Evolutionary conservation across 37 sponge, comb jelly and placozoan species (phyloP).

Genomic region (Tethya wilhelma): DNA sequence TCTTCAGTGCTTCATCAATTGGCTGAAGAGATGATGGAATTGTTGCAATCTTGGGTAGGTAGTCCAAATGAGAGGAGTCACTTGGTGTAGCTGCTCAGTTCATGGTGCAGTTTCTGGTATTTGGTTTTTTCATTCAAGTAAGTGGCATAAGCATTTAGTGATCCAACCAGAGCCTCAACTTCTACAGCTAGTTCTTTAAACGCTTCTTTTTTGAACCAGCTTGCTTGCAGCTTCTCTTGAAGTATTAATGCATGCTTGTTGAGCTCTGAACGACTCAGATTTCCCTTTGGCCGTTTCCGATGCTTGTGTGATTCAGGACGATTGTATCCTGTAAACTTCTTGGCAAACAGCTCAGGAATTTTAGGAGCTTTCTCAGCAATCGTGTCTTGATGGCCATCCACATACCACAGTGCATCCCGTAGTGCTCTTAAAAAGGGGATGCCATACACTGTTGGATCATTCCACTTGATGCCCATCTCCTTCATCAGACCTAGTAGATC

Average conservation of each 20-base stretch:
- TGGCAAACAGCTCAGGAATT: conserved; percentile 1
- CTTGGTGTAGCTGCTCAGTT: neutral
- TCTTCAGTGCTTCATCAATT: conserved; percentile 3
- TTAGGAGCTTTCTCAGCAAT: neutral
- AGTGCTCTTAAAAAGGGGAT: neutral
- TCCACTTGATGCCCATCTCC: conserved; percentile 16
- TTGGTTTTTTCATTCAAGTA: neutral
- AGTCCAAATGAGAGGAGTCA: neutral
- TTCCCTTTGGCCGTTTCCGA: conserved; percentile 8
- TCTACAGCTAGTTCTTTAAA: neutral
- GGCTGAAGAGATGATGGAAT: neutral
- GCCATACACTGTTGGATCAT: conserved; percentile 6
- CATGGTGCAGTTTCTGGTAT: neutral
- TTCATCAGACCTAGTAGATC: conserved; percentile 4
- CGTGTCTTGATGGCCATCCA: conserved; percentile 25
- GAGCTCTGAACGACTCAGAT: neutral
- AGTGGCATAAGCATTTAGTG: neutral
- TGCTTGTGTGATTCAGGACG: conserved; percentile 6
- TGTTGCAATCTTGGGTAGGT: neutral
- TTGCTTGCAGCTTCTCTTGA: neutral
- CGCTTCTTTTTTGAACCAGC: neutral
- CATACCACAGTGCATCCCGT: conserved; percentile 33
- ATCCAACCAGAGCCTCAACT: neutral
- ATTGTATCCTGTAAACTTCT: conserved; percentile 18
- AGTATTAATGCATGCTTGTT: neutral